Evolutionary conservation across 2,888 invertebrate genomes (phyloP).

Genomic region (Campoplex nolae): DNA sequence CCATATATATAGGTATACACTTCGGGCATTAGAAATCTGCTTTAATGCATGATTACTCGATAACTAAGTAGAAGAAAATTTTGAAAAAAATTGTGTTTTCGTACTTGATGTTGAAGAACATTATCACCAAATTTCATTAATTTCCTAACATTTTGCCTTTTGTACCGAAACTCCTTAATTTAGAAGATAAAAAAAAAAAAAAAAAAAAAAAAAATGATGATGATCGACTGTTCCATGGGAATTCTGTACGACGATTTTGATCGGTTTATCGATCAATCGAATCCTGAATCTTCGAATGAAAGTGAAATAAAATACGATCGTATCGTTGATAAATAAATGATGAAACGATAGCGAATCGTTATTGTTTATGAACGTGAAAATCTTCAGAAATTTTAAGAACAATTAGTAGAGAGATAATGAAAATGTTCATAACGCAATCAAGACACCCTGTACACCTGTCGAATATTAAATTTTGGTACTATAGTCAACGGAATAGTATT

Average conservation of each 20-base stretch:
- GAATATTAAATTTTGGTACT: conserved; percentile 19
- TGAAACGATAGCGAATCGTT: not conserved
- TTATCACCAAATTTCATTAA: too few relatives aligned
- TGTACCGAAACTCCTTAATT: too few relatives aligned
- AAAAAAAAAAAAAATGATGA: not conserved
- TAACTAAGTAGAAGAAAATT: too few relatives aligned
- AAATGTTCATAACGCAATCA: not conserved
- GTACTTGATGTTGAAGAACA: too few relatives aligned
- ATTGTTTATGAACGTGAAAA: not conserved
- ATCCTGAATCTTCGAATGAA: not conserved
- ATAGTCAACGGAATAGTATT: not conserved
- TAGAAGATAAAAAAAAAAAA: too few relatives aligned
- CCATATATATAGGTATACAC: too few relatives aligned
- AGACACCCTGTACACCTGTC: conserved; percentile 12
- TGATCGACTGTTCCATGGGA: too few relatives aligned
- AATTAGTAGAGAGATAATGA: not conserved
- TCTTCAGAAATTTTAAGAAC: not conserved
- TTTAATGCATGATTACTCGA: too few relatives aligned
- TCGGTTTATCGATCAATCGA: not conserved
- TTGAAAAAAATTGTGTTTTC: too few relatives aligned
- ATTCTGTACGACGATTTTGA: not conserved
- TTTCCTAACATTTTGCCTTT: too few relatives aligned
- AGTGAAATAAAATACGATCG: not conserved
- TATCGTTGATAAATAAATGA: not conserved
- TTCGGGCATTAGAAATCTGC: too few relatives aligned